Base-by-base conservation (phyloP, 2,113 vertebrate species). In the Catharus fuscescens region DNA sequence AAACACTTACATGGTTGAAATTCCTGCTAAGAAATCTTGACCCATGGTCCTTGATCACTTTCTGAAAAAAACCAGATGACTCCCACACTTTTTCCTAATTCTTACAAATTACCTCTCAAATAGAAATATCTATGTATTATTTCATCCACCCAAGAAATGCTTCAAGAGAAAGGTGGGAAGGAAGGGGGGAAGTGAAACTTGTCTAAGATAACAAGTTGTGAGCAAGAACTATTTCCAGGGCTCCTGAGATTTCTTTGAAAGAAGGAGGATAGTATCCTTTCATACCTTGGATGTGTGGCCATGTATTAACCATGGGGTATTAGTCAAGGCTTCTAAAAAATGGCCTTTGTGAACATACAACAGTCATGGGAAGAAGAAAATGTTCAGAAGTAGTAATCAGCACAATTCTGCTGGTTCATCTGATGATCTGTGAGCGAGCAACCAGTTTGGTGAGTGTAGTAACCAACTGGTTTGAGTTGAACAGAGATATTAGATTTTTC, bases 41-140 rank as follows among this genome's bases (percentile, higher is more conserved):
- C 54, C 53, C 8, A 3, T 70, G 54, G 40, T 56, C 44, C 40
- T 50, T 40, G 59, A 70, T 54, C 83, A 32, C 26, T 78, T 64
- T 80, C 86, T 93, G 90, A 88, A 88, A 83, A 85, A 80, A 88
- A 21, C 34, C 92, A 95, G 59, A 77, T 90, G 50, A 90, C 90
- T 89, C 87, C 73, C 19, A 67, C 50, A 26, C 62, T 86, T 82
- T 50, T 82, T 77, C 34, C 26, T 93, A 91, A 85, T 81, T 95
- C 79, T 95, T 87, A 79, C 62, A 92, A 90, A 95, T 92, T 61
- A 40, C 67, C 72, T 91, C 60, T 95, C 74, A 56, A 60, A n/a
- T 47, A 44, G 71, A 82, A 94, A 77, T 34, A 42, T 78, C 6
- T 47, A 62, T 56, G 32, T 76, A 62, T 66, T 84, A 77, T 77